phyloP scores from a whole-genome alignment of 2,888 invertebrate genomes.

The Agonopterix alstromeriana region DNA sequence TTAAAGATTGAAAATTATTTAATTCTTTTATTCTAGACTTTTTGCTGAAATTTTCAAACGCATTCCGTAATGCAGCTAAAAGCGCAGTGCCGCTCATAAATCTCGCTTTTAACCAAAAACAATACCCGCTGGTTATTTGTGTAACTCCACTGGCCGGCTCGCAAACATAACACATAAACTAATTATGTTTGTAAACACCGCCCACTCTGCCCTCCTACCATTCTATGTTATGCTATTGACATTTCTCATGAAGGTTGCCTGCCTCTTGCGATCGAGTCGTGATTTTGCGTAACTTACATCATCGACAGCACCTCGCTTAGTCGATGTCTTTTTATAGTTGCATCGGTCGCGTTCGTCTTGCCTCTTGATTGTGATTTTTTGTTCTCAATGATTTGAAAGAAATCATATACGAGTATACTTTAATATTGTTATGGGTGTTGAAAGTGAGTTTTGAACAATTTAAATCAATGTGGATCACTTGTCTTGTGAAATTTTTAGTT shows the following conservation, averaged over 20 bases:
- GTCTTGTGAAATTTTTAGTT: too few species aligned
- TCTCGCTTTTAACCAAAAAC: neutral
- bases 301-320: conserved; percentile 40
- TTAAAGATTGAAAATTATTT: too few species aligned
- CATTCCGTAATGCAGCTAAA: too few species aligned
- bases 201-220: conserved; percentile 26
- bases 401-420: conserved; percentile 1
- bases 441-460: conserved; percentile 30
- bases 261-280: conserved; percentile 33
- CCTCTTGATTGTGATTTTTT: conserved; percentile 23
- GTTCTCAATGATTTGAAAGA: neutral
- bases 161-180: conserved; percentile 8
- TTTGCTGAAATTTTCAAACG: too few species aligned
- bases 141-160: neutral
- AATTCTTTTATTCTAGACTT: too few species aligned
- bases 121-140: neutral
- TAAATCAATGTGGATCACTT: neutral
- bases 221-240: conserved; percentile 64
- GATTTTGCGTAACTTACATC: conserved; percentile 69
- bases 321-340: conserved; percentile 54
- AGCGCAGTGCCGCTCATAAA: too few species aligned
- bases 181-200: conserved; percentile 25
- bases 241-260: conserved; percentile 66
- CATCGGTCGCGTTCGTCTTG: conserved; percentile 41
- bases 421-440: conserved; percentile 25